Conservation (phyloP, 1,140 invertebrate species). For the Procambarus virginalis region DNA sequence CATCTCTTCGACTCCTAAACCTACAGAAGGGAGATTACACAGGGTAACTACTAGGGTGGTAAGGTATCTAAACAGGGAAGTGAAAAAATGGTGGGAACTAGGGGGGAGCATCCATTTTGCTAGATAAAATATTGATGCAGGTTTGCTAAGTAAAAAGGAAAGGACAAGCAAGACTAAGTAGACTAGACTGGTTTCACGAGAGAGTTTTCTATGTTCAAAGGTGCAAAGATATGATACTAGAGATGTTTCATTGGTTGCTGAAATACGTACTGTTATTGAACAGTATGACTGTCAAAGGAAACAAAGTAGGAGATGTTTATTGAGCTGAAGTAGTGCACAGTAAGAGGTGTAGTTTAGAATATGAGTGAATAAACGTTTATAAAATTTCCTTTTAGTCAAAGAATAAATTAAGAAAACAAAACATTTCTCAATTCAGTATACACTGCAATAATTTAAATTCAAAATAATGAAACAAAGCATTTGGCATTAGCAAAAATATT, state of each 20-base stretch:
- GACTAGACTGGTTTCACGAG: background rate
- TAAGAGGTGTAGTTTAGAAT: background rate
- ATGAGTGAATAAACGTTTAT: background rate
- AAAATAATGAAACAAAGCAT: background rate
- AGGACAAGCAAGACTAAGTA: background rate
- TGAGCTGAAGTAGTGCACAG: too few relatives aligned
- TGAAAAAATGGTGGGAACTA: background rate
- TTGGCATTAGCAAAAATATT: background rate
- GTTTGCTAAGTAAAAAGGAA: background rate
- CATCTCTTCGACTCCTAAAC: slow-evolving; percentile 54
- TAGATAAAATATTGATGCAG: background rate
- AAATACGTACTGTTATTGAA: background rate
- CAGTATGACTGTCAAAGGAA: background rate
- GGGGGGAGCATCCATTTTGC: background rate
- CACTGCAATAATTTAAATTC: background rate
- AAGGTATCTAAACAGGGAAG: background rate
- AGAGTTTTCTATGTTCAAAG: background rate
- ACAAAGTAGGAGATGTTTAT: too few relatives aligned
- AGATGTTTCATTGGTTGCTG: background rate
- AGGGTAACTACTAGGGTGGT: slow-evolving; percentile 48
- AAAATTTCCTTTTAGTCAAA: background rate
- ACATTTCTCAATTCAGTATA: too few relatives aligned
- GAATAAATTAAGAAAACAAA: background rate
- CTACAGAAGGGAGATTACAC: slow-evolving; percentile 46
- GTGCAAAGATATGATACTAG: background rate